Base-by-base conservation (phyloP, 2,888 invertebrate species). In the Mythimna lalbum region DNA sequence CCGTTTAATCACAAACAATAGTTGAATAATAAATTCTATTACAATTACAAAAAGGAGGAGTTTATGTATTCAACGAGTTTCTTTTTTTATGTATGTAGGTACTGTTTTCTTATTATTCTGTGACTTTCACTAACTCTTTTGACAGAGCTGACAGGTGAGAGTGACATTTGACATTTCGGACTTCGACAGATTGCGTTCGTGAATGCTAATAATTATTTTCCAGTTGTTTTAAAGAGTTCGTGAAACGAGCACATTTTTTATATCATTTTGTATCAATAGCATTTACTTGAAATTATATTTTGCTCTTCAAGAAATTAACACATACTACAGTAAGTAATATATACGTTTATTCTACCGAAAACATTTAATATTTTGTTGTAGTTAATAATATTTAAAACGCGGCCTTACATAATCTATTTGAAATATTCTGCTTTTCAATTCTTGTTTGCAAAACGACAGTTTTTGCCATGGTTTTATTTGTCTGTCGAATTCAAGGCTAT, bases 391-490 rank as follows among this genome's bases (percentile, higher is more conserved):
- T 61, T 59, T 47, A 63, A 72, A 63, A 52, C 21, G 55, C 50
- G 36, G 33, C 52, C 82, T 82, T 82, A 82, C 76, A 88, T 88
- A 88, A 88, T 84, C 57, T 60, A 55, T 78, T 74, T 72, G n/a
- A 31, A 73, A 63, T 71, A 82, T 62, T 68, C 71, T 23, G 27
- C 14, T 72, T 69, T 49, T 49, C 43, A 12, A 66, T 67, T 50
- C 63, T 69, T 56, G 57, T 76, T 76, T 60, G 70, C 61, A 60
- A 72, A 76, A 63, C 66, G 67, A 52, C 53, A 21, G 50, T 67
- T 74, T 79, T 74, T 73, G 61, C 66, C 36, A 55, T 49, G 43
- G 65, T 76, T 72, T 76, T 73, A 59, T 62, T 75, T 69, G 47
- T 52, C 21, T 57, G 23, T 19, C 55, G 31, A n/a, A 63, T 52